These are phyloP conservation scores for Sebastes matsubarae DNA, from an alignment of 2,797 vertebrate genomes.

Conservation along the genomic window DNA sequence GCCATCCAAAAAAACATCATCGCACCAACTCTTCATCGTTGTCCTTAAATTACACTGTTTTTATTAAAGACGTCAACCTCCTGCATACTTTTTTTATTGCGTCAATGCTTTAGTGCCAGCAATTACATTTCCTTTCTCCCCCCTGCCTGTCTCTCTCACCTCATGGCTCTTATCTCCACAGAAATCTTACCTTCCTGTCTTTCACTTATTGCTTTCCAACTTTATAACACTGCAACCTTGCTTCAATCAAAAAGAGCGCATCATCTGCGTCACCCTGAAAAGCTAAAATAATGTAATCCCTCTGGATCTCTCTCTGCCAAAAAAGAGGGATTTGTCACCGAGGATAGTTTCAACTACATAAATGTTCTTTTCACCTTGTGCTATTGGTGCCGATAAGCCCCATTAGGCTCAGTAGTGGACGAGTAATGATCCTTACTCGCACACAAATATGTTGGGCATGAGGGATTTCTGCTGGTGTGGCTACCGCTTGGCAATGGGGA, in stretches of 20 bases:
- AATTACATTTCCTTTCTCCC: constrained; percentile 42
- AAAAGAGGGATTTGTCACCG: constrained; percentile 6
- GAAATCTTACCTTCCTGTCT: background rate
- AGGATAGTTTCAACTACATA: background rate
- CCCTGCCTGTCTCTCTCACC: background rate
- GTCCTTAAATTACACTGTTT: constrained; percentile 5
- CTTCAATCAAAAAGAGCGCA: background rate
- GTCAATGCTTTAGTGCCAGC: constrained; percentile 32
- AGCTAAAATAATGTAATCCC: background rate
- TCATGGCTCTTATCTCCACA: constrained; percentile 6
- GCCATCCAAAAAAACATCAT: background rate
- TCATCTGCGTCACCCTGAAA: background rate
- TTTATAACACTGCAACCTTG: background rate
- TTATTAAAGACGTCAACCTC: constrained; percentile 39
- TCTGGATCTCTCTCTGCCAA: background rate
- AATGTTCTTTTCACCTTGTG: background rate
- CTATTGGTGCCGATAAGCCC: constrained; percentile 18
- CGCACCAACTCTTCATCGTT: background rate
- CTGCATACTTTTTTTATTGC: constrained; percentile 5
- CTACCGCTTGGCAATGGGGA: background rate
- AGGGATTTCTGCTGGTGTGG: constrained; percentile 15
- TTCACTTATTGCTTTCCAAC: background rate
- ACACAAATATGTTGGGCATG: background rate
- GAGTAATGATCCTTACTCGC: constrained; percentile 17
- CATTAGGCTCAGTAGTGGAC: constrained; percentile 19